Evolutionary conservation across 2,888 invertebrate genomes (phyloP), one percentile per base, ranked within the genome.

Genomic region (Hydrotaea cyrtoneurina): DNA sequence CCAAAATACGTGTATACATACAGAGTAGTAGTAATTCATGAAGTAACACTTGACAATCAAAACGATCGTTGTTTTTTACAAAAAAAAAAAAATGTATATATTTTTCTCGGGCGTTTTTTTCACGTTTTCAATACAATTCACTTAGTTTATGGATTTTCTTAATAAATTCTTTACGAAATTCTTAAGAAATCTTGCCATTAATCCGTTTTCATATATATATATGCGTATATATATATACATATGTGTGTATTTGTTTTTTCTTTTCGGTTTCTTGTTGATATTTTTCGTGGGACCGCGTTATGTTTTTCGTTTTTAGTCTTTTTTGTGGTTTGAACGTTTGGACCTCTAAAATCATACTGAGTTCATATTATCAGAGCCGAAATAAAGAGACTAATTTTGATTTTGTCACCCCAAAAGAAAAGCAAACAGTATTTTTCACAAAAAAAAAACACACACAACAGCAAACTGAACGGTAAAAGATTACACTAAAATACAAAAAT

Each of bases 341-440:
- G 80, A 80, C 73, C 66, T 59, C 73, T 69, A 74, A 82, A 79
- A 73, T 82, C 23, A 59, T 64, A 85, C 85, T 85, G 85, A 79
- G 72, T 21, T 17, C 46, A 64, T 76, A 17, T 36, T 64, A 4
- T 36, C 23, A 3, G 43, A 43, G 43, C 13, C 10, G 15, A 43
- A 43, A 13, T 10, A 43, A 43, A 43, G 43, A 43, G 43, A 43
- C 31, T 2, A 31, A n/a, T 31, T 31, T 62, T 62, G 53, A 53
- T 66, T 83, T 80, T 83, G 83, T 83, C 83, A 83, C 64, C 82
- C 46, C 36, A 26, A 66, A 71, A 36, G 17, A 26, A 21, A 13
- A 69, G 53, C 15, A 31, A 31, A 55, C 1, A 55, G 31, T 64
- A 64, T 50, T 50, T 50, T 50, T 8, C n/a, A n/a, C 2, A 2